Evolutionary conservation across 2,888 invertebrate genomes (phyloP), one percentile per base, ranked within the genome.

Genomic region (Heterodera filipjevi): DNA sequence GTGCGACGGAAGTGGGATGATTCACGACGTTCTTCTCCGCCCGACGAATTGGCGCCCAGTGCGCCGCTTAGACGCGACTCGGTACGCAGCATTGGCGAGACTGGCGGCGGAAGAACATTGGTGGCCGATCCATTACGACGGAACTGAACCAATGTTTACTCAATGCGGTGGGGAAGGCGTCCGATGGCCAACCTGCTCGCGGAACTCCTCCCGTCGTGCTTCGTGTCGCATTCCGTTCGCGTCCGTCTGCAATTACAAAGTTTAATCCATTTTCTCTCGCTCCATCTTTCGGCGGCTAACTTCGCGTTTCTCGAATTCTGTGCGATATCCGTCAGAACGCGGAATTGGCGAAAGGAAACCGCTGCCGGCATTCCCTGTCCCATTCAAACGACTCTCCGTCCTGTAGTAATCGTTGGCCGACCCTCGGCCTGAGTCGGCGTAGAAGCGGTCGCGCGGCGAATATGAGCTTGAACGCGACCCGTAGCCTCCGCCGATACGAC

Each of bases 381-480:
- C 74, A 8, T 44, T 44, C 46, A 39, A 22, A 16, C 75, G 39
- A 19, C 75, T 75, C 44, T 75, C 75, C 8, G 30, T n/a, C 46
- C 75, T 22, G n/a, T 75, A 66, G n/a, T 75, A 64, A 39, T 75
- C 82, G n/a, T 71, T 35, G 32, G 66, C 72, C 70, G 83, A 79
- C 1, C 77, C 84, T 19, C 80, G 76, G 10, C 85, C 83, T 33
- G 83, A 77, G 70, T 83, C 83, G 49, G 82, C 32, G 27, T 74
- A 44, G 35, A 72, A 46, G 32, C 80, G 77, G 19, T 84, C 81
- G 14, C 85, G 81, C 5, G 81, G 83, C 30, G 82, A 83, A 77
- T 85, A 85, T 32, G 71, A 77, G 83, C 81, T 85, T 30, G 84
- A 81, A 53, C 84, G 83, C 12, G 82, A 83, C 22, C 79, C 80